These are phyloP conservation scores for Cylindroiulus punctatus DNA, from an alignment of 2,888 invertebrate species.

Conservation along the genomic window DNA sequence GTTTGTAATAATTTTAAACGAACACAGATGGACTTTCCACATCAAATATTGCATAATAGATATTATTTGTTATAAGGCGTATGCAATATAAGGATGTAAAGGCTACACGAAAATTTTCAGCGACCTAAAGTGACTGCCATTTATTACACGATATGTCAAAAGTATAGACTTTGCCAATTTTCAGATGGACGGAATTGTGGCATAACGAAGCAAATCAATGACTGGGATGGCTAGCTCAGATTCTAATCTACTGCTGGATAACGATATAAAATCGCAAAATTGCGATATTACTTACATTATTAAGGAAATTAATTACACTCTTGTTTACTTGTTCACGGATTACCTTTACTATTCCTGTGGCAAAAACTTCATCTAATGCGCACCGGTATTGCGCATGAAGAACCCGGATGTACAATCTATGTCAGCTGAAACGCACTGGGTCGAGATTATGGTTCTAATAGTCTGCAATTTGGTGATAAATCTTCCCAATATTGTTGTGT, in stretches of 20 bases:
- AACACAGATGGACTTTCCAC: neutral
- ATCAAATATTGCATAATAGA: neutral
- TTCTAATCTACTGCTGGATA: neutral
- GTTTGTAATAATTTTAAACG: neutral
- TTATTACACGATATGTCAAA: conserved; percentile 32
- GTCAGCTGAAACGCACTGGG: conserved; percentile 36
- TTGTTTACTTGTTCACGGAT: conserved; percentile 45
- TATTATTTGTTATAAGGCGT: neutral
- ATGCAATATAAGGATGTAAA: neutral
- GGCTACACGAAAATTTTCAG: conserved; percentile 15
- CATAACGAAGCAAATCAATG: neutral
- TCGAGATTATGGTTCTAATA: neutral
- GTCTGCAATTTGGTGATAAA: no score
- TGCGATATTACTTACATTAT: conserved; percentile 38
- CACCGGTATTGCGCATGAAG: conserved; percentile 36
- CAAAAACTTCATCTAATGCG: conserved; percentile 42
- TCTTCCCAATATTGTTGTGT: no score
- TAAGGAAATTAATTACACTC: conserved; percentile 40
- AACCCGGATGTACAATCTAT: conserved; percentile 45
- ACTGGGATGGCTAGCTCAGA: neutral
- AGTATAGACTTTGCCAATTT: conserved; percentile 32
- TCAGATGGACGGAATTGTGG: neutral
- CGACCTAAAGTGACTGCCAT: conserved; percentile 16
- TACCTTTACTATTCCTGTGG: conserved; percentile 25
- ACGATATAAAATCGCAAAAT: neutral